Conservation (phyloP, 2,888 invertebrate species). For the Diadegma fenestrale region DNA sequence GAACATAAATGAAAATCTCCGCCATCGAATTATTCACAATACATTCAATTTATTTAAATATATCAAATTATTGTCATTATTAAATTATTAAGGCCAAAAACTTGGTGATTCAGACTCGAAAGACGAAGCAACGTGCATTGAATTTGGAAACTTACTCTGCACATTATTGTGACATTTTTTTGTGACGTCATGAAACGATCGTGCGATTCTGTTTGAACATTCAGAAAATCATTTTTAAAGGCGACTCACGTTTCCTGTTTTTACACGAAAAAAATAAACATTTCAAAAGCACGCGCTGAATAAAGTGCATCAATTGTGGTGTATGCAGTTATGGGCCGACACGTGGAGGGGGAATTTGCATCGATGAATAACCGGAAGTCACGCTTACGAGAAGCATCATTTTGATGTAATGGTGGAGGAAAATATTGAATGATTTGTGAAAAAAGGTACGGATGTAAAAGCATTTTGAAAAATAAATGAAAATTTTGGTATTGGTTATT, state of each 20-base stretch:
- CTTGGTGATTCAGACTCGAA: neutral
- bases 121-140: neutral
- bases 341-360: constrained; percentile 1
- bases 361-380: constrained; percentile 8
- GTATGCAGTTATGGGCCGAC: neutral
- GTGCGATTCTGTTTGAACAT: too few relatives aligned
- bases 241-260: too few relatives aligned
- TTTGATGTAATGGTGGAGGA: neutral
- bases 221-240: too few relatives aligned
- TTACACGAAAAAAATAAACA: too few relatives aligned
- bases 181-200: too few relatives aligned
- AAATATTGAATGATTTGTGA: neutral
- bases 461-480: neutral
- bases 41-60: too few relatives aligned
- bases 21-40: neutral
- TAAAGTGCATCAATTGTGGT: neutral
- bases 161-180: too few relatives aligned
- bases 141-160: too few relatives aligned
- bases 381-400: neutral
- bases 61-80: too few relatives aligned
- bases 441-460: neutral
- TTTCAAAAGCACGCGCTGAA: neutral
- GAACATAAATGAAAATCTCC: neutral
- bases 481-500: neutral
- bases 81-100: too few relatives aligned